Percentiles rank a stretch among this genome's conserved stretches.
These are phyloP conservation scores for Acridotheres tristis DNA, from an alignment of 2,797 vertebrate genomes.

Conservation along the genomic window DNA sequence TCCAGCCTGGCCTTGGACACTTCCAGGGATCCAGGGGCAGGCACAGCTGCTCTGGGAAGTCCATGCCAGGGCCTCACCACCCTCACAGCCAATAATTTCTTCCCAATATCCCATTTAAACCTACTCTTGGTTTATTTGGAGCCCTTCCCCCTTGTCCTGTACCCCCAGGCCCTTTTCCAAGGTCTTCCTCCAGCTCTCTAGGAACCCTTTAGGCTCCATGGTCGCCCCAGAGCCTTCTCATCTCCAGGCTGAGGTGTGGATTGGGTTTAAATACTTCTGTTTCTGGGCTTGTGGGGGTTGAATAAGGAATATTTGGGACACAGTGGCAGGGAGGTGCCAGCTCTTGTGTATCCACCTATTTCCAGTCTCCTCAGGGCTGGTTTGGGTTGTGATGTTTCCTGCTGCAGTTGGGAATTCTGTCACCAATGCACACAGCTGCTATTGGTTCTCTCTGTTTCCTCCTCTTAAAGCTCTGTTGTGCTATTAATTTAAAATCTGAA, in stretches of 20 bases:
- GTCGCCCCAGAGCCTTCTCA: neutral
- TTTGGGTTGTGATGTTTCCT: neutral
- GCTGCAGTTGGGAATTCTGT: neutral
- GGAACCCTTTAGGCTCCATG: neutral
- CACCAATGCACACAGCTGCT: neutral
- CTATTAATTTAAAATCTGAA: neutral
- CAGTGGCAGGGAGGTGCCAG: neutral
- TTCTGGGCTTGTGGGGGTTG: neutral
- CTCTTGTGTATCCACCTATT: rapidly evolving
- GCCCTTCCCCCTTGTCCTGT: neutral
- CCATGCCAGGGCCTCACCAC: rapidly evolving
- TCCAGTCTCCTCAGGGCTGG: neutral
- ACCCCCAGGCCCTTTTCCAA: neutral
- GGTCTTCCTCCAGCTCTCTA: neutral
- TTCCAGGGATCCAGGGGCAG: neutral
- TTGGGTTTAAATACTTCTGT: neutral
- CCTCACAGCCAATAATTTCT: neutral
- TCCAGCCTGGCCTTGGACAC: too few relatives aligned
- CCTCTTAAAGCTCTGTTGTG: neutral
- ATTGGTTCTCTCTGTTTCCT: neutral
- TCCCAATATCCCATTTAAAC: too few relatives aligned
- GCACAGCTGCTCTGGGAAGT: neutral
- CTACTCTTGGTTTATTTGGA: neutral
- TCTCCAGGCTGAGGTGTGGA: neutral
- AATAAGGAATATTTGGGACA: neutral